A percentile compares a stretch with the other conserved stretches of the same genome.
Evolutionary conservation across 1,140 invertebrate species (phyloP).

Genomic region (Muscidifurax raptorellus): DNA sequence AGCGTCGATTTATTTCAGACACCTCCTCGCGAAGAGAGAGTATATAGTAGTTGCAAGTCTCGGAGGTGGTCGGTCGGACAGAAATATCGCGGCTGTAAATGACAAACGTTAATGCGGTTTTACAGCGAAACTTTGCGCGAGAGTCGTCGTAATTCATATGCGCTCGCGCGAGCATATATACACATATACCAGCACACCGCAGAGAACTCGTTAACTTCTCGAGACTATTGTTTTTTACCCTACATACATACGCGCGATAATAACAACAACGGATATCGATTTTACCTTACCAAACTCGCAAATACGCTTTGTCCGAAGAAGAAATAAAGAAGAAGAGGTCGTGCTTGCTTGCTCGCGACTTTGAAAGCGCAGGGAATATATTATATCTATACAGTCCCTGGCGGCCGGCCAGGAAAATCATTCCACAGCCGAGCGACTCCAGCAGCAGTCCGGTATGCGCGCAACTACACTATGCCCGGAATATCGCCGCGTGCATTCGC

Average conservation of each 20-base stretch:
- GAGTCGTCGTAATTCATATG: constrained; percentile 42
- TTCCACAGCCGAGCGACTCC: constrained; percentile 49
- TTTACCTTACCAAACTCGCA: too few relatives aligned
- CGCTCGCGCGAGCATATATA: background rate
- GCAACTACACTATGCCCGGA: constrained; percentile 29
- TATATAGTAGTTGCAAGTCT: background rate
- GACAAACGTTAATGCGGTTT: constrained; percentile 50
- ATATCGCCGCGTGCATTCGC: constrained; percentile 49
- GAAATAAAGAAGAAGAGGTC: background rate
- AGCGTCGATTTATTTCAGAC: constrained; percentile 48
- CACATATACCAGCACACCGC: background rate
- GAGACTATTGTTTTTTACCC: constrained; percentile 14
- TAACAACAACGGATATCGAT: background rate
- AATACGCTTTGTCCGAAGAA: background rate
- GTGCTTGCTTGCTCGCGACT: constrained; percentile 17
- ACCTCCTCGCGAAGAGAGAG: constrained; percentile 11
- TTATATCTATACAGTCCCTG: constrained; percentile 63
- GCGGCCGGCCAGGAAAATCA: constrained; percentile 63
- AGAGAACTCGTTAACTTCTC: constrained; percentile 35
- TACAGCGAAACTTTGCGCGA: constrained; percentile 41
- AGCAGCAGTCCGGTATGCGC: constrained; percentile 39
- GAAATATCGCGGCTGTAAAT: constrained; percentile 50
- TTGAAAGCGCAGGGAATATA: constrained; percentile 65
- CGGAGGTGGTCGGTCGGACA: constrained; percentile 43
- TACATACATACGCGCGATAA: too few relatives aligned